A percentile compares a stretch with the other conserved stretches of the same genome.
phyloP scores from a whole-genome alignment of 2,797 vertebrate genomes.

The Ptychobarbus kaznakovi region DNA sequence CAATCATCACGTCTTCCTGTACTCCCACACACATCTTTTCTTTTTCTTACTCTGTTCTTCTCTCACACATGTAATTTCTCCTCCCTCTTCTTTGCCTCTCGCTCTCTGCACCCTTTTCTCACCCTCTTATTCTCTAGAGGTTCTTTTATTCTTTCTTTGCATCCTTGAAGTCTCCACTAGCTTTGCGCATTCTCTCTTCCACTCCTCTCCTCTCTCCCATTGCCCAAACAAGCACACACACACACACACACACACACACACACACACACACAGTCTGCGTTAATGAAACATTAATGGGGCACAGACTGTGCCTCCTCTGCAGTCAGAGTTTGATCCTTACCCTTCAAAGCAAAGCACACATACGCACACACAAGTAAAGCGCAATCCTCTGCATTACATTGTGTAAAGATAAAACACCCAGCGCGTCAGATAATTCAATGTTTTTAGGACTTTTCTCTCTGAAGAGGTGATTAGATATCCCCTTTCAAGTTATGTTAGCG shows the following conservation, averaged over 20 bases:
- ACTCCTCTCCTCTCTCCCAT: background rate
- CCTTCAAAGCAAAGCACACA: slow-evolving; percentile 49
- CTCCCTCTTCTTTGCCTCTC: slow-evolving; percentile 26
- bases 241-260: slow-evolving; percentile 3
- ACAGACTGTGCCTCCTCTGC: slow-evolving; percentile 43
- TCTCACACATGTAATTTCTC: slow-evolving; percentile 30
- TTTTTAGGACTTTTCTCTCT: slow-evolving; percentile 42
- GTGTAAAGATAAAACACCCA: slow-evolving; percentile 38
- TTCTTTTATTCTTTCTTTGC: slow-evolving; percentile 47
- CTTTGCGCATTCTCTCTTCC: slow-evolving; percentile 11
- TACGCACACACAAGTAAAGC: slow-evolving; percentile 12
- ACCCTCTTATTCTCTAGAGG: slow-evolving; percentile 31
- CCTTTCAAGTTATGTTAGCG: slow-evolving; percentile 29
- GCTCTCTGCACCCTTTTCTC: slow-evolving; percentile 33
- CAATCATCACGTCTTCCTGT: slow-evolving; percentile 25
- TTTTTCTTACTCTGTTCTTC: slow-evolving; percentile 29
- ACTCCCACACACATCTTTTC: slow-evolving; percentile 32
- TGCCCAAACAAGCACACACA: slow-evolving; percentile 8
- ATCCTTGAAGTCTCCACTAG: slow-evolving; percentile 48
- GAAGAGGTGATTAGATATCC: slow-evolving; percentile 48
- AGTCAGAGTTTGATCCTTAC: slow-evolving; percentile 52
- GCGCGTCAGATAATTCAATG: slow-evolving; percentile 4
- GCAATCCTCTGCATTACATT: slow-evolving; percentile 32
- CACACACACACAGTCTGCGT: slow-evolving; percentile 18
- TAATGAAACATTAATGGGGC: slow-evolving; percentile 55